phyloP scores from a whole-genome alignment of 2,888 invertebrate species.

The Cryptus viduatorius region DNA sequence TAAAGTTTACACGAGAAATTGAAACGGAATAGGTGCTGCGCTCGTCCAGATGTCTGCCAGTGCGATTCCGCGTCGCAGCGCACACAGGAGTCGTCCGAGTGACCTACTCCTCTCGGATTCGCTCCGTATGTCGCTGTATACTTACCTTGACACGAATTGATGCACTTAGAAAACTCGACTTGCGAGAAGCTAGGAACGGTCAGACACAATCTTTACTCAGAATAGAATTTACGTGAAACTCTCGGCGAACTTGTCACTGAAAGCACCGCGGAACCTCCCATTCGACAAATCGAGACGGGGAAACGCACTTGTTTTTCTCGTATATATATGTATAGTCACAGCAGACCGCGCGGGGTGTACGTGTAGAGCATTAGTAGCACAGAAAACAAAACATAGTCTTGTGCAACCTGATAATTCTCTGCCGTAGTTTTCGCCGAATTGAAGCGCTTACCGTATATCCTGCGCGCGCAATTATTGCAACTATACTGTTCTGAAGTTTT shows the following conservation, averaged over 20 bases:
- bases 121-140: conserved; percentile 49
- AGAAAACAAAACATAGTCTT: conserved; percentile 17
- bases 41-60: neutral
- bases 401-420: conserved; percentile 14
- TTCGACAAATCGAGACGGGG: conserved; percentile 33
- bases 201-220: neutral
- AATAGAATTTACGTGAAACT: conserved; percentile 50
- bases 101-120: conserved; percentile 63
- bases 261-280: conserved; percentile 6
- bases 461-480: neutral
- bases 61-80: neutral
- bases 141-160: conserved; percentile 68
- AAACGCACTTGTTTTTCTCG: conserved; percentile 30
- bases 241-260: conserved; percentile 5
- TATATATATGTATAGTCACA: neutral
- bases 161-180: conserved; percentile 61
- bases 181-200: conserved; percentile 29
- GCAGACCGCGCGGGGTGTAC: neutral
- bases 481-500: neutral
- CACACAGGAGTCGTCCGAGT: conserved; percentile 54
- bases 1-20: conserved; percentile 53
- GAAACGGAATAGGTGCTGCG: conserved; percentile 34
- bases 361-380: neutral
- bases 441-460: neutral
- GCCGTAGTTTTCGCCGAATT: conserved; percentile 11